Conservation (phyloP, 2,888 invertebrate species). For the Melinopterus prodromus region DNA sequence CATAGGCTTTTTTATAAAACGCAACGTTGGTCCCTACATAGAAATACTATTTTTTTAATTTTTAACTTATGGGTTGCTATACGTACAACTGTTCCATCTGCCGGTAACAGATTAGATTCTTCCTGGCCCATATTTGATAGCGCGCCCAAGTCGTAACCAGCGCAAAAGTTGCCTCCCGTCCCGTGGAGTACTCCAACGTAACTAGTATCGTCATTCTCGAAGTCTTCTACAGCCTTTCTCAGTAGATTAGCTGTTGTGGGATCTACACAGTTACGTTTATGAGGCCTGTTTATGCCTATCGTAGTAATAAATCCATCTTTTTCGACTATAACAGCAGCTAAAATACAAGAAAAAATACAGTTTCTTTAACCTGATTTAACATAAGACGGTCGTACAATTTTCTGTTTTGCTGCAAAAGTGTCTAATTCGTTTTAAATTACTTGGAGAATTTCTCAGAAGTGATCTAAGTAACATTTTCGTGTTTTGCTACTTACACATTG, state of each 20-base stretch:
- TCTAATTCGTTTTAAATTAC: background rate
- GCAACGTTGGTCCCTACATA: conserved; percentile 70
- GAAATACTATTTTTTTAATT: background rate
- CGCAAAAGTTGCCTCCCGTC: conserved; percentile 92
- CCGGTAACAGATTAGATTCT: conserved; percentile 49
- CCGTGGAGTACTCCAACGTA: conserved; percentile 85
- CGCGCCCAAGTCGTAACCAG: conserved; percentile 89
- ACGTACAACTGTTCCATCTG: conserved; percentile 64
- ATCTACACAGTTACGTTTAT: conserved; percentile 85
- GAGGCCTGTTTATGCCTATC: conserved; percentile 88
- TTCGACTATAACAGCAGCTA: conserved; percentile 61
- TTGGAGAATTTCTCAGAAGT: background rate
- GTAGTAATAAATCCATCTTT: conserved; percentile 73
- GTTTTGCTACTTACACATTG: background rate
- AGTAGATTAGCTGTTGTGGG: conserved; percentile 73
- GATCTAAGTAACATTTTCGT: background rate
- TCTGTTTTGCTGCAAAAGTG: background rate
- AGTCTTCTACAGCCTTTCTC: conserved; percentile 75
- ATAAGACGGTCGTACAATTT: background rate
- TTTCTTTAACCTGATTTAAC: background rate
- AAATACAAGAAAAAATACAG: conserved; percentile 13
- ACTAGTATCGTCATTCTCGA: conserved; percentile 78
- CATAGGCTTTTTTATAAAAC: conserved; percentile 82
- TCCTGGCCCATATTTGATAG: conserved; percentile 60
- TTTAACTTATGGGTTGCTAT: conserved; percentile 22